These are phyloP conservation scores for Artibeus jamaicensis DNA, from an alignment of 2,797 vertebrate genomes.

Conservation along the genomic window DNA sequence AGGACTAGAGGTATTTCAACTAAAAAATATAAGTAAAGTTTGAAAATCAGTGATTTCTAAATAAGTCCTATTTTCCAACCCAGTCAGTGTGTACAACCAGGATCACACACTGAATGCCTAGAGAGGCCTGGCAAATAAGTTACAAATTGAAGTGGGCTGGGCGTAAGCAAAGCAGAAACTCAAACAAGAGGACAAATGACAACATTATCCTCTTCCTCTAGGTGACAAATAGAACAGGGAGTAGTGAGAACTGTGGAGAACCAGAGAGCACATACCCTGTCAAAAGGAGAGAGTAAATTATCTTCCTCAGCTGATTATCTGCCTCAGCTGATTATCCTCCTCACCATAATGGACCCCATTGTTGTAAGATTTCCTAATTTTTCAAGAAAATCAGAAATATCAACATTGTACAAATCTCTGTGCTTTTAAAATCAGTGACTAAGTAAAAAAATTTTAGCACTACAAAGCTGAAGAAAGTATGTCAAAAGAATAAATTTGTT, in stretches of 20 bases:
- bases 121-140: not conserved
- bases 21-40: not conserved
- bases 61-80: not conserved
- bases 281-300: not conserved
- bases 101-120: not conserved
- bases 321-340: too few relatives aligned
- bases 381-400: not conserved
- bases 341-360: not conserved
- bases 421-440: conserved; percentile 6
- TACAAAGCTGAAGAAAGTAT: conserved; percentile 14
- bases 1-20: not conserved
- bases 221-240: not conserved
- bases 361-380: not conserved
- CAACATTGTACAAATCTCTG: not conserved
- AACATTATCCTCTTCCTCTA: not conserved
- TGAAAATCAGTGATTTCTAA: not conserved
- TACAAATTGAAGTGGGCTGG: not conserved
- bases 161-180: not conserved
- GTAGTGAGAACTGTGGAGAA: not conserved
- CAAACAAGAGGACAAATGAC: not conserved
- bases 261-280: not conserved
- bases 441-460: not conserved
- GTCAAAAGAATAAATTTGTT: not conserved
- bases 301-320: not conserved
- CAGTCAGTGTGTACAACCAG: not conserved